Conservation (phyloP, 2,797 vertebrate species). For the Enteromius thamalakanensis region DNA sequence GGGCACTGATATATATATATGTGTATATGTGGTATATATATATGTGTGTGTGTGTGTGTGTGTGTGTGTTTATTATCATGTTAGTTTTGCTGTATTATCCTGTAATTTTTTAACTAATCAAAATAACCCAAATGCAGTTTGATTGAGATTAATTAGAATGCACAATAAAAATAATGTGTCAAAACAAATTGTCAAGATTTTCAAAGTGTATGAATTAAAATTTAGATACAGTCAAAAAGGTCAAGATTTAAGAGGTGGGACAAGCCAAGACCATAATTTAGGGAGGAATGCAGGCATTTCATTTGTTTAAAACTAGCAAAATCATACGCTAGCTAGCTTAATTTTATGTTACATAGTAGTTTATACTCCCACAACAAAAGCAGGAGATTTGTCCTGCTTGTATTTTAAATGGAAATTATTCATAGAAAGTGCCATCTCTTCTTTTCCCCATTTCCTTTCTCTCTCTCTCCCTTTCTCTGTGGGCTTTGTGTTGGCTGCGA, state of each 20-base stretch:
- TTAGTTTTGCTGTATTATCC: too few relatives aligned
- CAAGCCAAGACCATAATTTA: not conserved
- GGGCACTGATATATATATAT: too few relatives aligned
- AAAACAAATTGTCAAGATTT: not conserved
- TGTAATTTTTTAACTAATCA: too few relatives aligned
- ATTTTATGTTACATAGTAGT: not conserved
- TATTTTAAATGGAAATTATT: slow-evolving; percentile 3
- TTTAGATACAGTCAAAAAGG: not conserved
- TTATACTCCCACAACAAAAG: not conserved
- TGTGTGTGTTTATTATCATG: too few relatives aligned
- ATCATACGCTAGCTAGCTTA: not conserved
- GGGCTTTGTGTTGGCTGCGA: slow-evolving; percentile 13
- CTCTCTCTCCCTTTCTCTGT: slow-evolving; percentile 12
- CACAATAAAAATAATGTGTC: too few relatives aligned
- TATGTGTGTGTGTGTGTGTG: too few relatives aligned
- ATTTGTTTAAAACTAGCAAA: not conserved
- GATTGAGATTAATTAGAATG: too few relatives aligned
- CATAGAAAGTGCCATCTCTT: slow-evolving; percentile 4
- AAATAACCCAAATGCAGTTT: too few relatives aligned
- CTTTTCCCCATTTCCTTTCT: not conserved
- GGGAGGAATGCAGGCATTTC: not conserved
- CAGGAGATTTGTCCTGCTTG: not conserved
- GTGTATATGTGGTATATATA: too few relatives aligned
- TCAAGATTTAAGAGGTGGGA: not conserved
- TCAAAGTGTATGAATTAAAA: not conserved